Evolutionary conservation across 2,113 vertebrate genomes (phyloP), one percentile per base, ranked within the genome.

Genomic region (Zonotrichia leucophrys): DNA sequence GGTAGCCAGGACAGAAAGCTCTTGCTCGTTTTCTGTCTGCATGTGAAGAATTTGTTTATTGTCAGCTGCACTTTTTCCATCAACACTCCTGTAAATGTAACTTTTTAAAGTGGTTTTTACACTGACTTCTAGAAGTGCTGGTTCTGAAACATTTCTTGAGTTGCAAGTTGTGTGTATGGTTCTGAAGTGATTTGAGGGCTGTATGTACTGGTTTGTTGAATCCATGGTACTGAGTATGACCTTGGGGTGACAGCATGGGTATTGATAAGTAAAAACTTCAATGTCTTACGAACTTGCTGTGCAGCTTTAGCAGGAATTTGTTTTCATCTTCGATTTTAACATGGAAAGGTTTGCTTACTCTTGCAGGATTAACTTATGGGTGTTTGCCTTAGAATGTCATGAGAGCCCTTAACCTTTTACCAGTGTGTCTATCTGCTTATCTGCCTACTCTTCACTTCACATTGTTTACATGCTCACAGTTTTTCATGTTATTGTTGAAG

Each of bases 21-120:
- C 39, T 63, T 1, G 3, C 11, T 50, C 59, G 5, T 81, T 63
- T 39, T 62, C 5, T 79, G 30, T 27, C 12, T 72, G 10, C 3
- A 2, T 12, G 9, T 56, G 62, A 52, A 33, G 30, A 35, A 60
- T 89, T 77, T 87, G 10, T 84, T 77, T 69, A 23, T 60, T 67
- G 17, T 46, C 35, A 85, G 60, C 47, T 7, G 3, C 12, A 11
- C 30, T 58, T 70, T n/a, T 31, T 0, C 0, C 11, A 62, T 69
- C 30, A 59, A 33, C 19, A 9, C 15, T 52, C 15, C 24, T 41
- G 9, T 55, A 44, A 84, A 52, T 20, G 9, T 63, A 55, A 52
- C 28, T 49, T 82, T 70, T 52, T 14, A 35, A 67, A 52, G 33
- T 0, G 0, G 9, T 44, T 83, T 66, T 72, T 68, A 22, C 18